These are phyloP conservation scores for Pogonocherus hispidulus DNA, from an alignment of 2,888 invertebrate genomes.

Conservation along the genomic window DNA sequence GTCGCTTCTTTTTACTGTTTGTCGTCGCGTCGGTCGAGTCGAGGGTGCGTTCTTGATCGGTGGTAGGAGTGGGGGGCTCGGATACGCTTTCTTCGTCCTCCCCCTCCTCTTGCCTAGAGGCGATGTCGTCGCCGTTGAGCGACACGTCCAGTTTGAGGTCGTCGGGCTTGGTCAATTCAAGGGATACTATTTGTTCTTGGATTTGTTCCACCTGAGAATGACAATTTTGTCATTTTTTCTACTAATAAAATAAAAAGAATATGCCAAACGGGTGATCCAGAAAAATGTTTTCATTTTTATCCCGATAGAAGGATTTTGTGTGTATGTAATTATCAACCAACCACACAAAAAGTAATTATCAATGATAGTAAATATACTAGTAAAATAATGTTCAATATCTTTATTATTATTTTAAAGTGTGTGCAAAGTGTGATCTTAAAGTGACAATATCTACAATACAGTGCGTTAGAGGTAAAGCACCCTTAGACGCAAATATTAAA, in stretches of 20 bases:
- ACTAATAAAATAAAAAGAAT: neutral
- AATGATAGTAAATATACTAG: too few species aligned
- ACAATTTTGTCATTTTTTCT: conserved; percentile 31
- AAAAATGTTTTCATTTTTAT: neutral
- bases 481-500: too few species aligned
- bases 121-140: conserved; percentile 51
- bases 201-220: conserved; percentile 85
- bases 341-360: too few species aligned
- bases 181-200: conserved; percentile 90
- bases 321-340: too few species aligned
- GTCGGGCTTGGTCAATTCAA: conserved; percentile 79
- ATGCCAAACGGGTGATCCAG: neutral
- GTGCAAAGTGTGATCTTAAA: too few species aligned
- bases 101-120: conserved; percentile 62
- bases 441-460: too few species aligned
- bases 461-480: too few species aligned
- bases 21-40: conserved; percentile 67
- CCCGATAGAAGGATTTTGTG: too few species aligned
- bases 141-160: conserved; percentile 42
- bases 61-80: conserved; percentile 71
- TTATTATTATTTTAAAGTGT: too few species aligned
- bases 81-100: conserved; percentile 69
- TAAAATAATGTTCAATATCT: too few species aligned
- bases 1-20: conserved; percentile 68
- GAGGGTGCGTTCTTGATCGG: conserved; percentile 70